Percentiles rank a stretch among this genome's conserved stretches.
Evolutionary conservation across 2,113 vertebrate species (phyloP).

Genomic region (Rattus norvegicus): GRCr8 NC_086021.1:130448001-130448500

Average conservation of each 20-base stretch:
- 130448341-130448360: background rate
- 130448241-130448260: background rate
- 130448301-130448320: background rate
- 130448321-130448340: background rate
- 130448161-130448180: background rate
- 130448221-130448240: background rate
- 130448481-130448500: background rate
- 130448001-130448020: background rate
- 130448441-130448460: background rate
- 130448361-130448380: slow-evolving; percentile 38
- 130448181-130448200: background rate
- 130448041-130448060: too few species aligned
- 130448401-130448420: background rate
- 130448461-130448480: background rate
- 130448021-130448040: background rate
- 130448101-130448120: background rate
- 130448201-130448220: background rate
- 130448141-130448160: background rate
- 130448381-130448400: background rate
- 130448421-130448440: slow-evolving; percentile 2
- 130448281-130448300: background rate
- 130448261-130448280: background rate
- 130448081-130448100: slow-evolving; percentile 24
- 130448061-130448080: background rate
- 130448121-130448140: background rate